Percentiles rank a stretch among this genome's conserved stretches.
phyloP scores from a whole-genome alignment of 1,140 invertebrate species.

The Neomicropteryx cornuta region DNA sequence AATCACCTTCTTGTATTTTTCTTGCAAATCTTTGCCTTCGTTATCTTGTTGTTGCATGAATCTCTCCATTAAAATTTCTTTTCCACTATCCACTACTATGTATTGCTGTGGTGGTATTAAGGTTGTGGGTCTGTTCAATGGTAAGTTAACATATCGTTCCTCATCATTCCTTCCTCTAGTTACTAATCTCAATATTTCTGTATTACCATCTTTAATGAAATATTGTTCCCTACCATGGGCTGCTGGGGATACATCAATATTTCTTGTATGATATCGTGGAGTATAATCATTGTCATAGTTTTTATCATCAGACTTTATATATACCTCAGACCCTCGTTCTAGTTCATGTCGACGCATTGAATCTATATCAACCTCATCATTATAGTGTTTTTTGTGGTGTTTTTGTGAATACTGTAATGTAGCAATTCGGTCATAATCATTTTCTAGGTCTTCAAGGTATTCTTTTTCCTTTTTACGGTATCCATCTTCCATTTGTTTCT shows the following conservation, averaged over 20 bases:
- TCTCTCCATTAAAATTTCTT: constrained; percentile 66
- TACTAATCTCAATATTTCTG: constrained; percentile 68
- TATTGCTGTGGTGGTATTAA: constrained; percentile 48
- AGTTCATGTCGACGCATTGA: constrained; percentile 62
- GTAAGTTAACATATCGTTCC: constrained; percentile 48
- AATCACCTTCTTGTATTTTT: too few relatives aligned
- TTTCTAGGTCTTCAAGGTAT: constrained; percentile 46
- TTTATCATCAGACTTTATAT: constrained; percentile 32
- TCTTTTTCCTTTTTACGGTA: constrained; percentile 44
- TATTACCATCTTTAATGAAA: constrained; percentile 71
- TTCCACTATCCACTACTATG: constrained; percentile 55
- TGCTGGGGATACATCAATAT: constrained; percentile 25
- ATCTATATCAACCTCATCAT: constrained; percentile 48
- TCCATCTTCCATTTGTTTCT: constrained; percentile 38
- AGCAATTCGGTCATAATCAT: constrained; percentile 39
- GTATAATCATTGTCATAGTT: constrained; percentile 26
- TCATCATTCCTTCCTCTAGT: constrained; percentile 57
- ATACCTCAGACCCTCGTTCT: constrained; percentile 60
- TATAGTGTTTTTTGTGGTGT: constrained; percentile 31
- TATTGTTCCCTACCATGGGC: constrained; percentile 50
- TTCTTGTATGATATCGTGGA: constrained; percentile 23
- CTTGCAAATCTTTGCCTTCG: constrained; percentile 40
- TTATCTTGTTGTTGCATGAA: constrained; percentile 71
- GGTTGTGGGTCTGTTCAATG: constrained; percentile 36
- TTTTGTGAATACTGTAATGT: constrained; percentile 33